Evolutionary conservation across 2,113 vertebrate genomes (phyloP), one percentile per base, ranked within the genome.

Genomic region (Scytalopus superciliaris): DNA sequence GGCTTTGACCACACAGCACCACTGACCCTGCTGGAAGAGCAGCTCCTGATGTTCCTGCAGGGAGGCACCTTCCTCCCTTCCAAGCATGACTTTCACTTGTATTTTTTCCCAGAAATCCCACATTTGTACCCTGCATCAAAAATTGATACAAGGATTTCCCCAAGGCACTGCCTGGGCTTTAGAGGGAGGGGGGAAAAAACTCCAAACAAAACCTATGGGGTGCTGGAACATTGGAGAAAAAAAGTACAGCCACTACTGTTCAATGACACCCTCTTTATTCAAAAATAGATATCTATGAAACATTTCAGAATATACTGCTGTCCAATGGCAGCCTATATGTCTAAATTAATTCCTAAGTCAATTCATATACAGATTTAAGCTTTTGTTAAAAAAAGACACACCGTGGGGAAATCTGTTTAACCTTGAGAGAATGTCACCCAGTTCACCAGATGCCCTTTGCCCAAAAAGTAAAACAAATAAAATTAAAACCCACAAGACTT

Each of bases 231-330:
- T 0, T 50, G 57, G 8, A 80, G 49, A 69, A 76, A 86, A 81
- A 14, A 69, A 82, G 85, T 49, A 35, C 89, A 47, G 64, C 60
- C 94, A 87, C 70, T 33, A 11, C 69, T 89, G 12, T 90, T 97
- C 92, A 98, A 98, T 55, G 97, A 98, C 98, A 98, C 97, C 97
- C 97, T 97, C 97, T 98, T 98, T 98, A 98, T 98, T 98, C 98
- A 98, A 98, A 98, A 98, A 98, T 98, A 98, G 96, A 98, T 96
- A 98, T 98, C 98, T 98, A 98, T 98, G 97, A 98, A 97, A 98
- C 98, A 97, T 98, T 98, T 98, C 97, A 98, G 98, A 98, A 98
- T 98, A 98, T 98, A 98, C 98, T 97, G 97, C 98, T 93, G 96
- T 70, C 96, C 55, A 97, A 96, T 17, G 96, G 85, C 98, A 97